phyloP scores from a whole-genome alignment of 2,797 vertebrate genomes.

The Fundulus diaphanus region DNA sequence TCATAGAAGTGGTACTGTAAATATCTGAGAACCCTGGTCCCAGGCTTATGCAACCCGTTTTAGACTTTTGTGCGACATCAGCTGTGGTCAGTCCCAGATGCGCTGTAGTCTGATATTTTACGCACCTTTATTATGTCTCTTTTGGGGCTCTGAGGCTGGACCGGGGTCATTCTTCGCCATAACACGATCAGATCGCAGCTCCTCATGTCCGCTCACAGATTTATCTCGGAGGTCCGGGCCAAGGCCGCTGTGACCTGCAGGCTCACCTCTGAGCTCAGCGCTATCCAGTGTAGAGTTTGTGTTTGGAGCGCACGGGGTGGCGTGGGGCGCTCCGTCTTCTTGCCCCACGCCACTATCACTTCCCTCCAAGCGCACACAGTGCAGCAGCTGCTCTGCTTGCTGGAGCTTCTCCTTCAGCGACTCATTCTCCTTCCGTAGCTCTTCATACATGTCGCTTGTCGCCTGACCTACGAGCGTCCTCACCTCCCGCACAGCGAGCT shows the following conservation, averaged over 20 bases:
- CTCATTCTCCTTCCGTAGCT: constrained; percentile 74
- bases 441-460: constrained; percentile 55
- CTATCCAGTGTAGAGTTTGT: background rate
- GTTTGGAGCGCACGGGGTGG: background rate
- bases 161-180: background rate
- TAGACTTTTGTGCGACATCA: too few species aligned
- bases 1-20: too few species aligned
- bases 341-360: background rate
- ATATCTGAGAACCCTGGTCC: too few species aligned
- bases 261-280: background rate
- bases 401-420: constrained; percentile 66
- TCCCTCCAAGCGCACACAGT: constrained; percentile 10
- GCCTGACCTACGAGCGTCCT: constrained; percentile 65
- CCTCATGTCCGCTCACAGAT: background rate
- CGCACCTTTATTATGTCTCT: background rate
- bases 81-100: too few species aligned
- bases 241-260: background rate
- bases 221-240: background rate
- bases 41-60: too few species aligned
- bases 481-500: constrained; percentile 76
- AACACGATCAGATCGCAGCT: background rate
- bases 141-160: constrained; percentile 1
- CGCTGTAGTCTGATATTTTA: too few species aligned
- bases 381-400: constrained; percentile 60
- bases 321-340: background rate